phyloP scores from a whole-genome alignment of 2,888 invertebrate species.

The Drosophila mayaguana region DNA sequence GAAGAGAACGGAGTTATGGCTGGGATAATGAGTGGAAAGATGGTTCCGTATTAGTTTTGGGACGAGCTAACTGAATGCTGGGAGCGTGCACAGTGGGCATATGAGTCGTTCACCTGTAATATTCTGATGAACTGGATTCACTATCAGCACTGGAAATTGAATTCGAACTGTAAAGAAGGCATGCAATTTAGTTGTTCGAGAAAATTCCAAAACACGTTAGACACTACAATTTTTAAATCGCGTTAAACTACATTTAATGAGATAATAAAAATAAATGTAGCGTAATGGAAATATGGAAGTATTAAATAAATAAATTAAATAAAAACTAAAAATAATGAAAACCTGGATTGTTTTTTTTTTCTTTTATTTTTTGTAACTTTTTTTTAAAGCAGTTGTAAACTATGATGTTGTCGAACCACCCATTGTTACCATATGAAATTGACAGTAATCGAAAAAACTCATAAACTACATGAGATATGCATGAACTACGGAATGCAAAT shows the following conservation, averaged over 20 bases:
- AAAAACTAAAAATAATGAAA: not conserved
- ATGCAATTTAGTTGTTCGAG: slow-evolving; percentile 18
- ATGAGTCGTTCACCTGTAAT: slow-evolving; percentile 35
- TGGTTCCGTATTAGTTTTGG: slow-evolving; percentile 26
- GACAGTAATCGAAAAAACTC: not conserved
- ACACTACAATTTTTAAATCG: not conserved
- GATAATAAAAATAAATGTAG: not conserved
- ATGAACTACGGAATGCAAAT: slow-evolving; percentile 33
- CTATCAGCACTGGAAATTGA: not conserved
- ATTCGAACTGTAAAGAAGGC: slow-evolving; percentile 33
- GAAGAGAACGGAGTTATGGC: slow-evolving; percentile 24
- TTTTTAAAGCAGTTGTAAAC: not conserved
- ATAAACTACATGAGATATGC: slow-evolving; percentile 31
- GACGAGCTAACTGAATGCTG: slow-evolving; percentile 19
- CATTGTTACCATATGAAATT: not conserved
- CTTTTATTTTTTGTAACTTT: not conserved
- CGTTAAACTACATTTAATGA: slow-evolving; percentile 5
- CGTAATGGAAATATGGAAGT: not conserved
- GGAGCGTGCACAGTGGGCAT: not conserved
- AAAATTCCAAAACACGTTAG: not conserved
- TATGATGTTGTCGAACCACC: not conserved
- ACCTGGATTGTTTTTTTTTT: not conserved
- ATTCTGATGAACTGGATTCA: not conserved
- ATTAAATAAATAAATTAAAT: not conserved
- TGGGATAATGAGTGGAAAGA: slow-evolving; percentile 1